Base-by-base conservation (phyloP, 2,888 invertebrate species). In the Andricus quercusramuli region DNA sequence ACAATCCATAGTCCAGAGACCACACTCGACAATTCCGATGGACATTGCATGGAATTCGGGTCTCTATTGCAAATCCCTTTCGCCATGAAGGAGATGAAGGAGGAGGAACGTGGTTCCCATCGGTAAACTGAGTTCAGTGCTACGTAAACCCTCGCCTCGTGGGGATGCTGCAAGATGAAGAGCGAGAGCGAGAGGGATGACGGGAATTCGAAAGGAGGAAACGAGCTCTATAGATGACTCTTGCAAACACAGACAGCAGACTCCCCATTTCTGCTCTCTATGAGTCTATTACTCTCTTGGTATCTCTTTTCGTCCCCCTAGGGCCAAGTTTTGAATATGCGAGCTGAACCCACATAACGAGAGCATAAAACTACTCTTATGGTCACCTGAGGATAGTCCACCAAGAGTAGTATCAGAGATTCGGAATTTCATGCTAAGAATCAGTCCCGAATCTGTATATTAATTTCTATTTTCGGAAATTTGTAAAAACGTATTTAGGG, bases 161-260 rank as follows among this genome's bases (percentile, higher is more conserved):
- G 77, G 62, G 67, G 37, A 56, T 74, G 64, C 62, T 59, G 64
- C 15, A 66, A 78, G 77, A 66, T 66, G 79, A 79, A 41, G 77
- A 80, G 77, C 67, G 74, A 79, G 64, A 67, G 78, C 68, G 66
- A 84, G 79, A 66, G 78, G 78, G 77, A 80, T 77, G 82, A 32
- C 56, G 79, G 32, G 62, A 67, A 68, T 76, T 68, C 77, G 78
- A 78, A 85, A 70, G 67, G 68, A 67, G 74, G 79, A 77, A 81
- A 78, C 59, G 81, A 84, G 86, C 83, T 86, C 86, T 85, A 86
- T 85, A 83, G 86, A 88, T 88, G 86, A 87, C 84, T 88, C 86
- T 76, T 78, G 86, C 82, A 86, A 87, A 88, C 84, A 87, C 83
- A 85, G 84, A 85, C 83, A 81, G 85, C 80, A 51, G 64, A 80